Conservation (phyloP, 2,797 vertebrate species). For the Zalophus californianus region DNA sequence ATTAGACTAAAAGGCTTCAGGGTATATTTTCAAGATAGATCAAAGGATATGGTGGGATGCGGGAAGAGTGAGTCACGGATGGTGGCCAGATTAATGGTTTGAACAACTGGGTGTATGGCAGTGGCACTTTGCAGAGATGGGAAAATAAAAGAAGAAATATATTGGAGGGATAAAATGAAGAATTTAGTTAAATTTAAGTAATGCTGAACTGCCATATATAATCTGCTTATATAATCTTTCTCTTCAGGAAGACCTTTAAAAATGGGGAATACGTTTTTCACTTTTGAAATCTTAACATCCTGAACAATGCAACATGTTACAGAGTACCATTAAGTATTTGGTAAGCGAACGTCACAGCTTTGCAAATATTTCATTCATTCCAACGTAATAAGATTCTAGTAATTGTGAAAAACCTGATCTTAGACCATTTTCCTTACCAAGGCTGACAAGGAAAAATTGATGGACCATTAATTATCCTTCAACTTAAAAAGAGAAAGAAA, state of each 20-base stretch:
- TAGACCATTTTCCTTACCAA: not conserved
- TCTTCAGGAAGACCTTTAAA: conserved; percentile 43
- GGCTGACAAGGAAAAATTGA: not conserved
- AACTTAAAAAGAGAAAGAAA: conserved; percentile 50
- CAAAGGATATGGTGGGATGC: not conserved
- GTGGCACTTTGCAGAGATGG: not conserved
- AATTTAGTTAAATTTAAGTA: conserved; percentile 20
- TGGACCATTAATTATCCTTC: conserved; percentile 16
- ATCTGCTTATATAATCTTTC: not conserved
- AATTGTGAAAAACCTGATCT: conserved; percentile 43
- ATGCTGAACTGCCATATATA: not conserved
- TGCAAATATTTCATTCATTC: not conserved
- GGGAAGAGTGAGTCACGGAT: not conserved
- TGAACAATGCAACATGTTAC: not conserved
- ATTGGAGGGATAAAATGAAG: not conserved
- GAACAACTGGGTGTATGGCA: not conserved
- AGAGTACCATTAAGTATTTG: not conserved
- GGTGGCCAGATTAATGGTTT: not conserved
- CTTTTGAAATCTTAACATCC: conserved; percentile 32
- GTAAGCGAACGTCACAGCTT: conserved; percentile 47
- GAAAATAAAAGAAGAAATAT: not conserved
- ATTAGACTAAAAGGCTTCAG: not conserved
- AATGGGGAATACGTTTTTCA: not conserved
- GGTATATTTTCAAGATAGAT: not conserved
- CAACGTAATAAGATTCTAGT: not conserved